Base-by-base conservation (phyloP, 2,888 invertebrate species). In the Patella ulyssiponensis region DNA sequence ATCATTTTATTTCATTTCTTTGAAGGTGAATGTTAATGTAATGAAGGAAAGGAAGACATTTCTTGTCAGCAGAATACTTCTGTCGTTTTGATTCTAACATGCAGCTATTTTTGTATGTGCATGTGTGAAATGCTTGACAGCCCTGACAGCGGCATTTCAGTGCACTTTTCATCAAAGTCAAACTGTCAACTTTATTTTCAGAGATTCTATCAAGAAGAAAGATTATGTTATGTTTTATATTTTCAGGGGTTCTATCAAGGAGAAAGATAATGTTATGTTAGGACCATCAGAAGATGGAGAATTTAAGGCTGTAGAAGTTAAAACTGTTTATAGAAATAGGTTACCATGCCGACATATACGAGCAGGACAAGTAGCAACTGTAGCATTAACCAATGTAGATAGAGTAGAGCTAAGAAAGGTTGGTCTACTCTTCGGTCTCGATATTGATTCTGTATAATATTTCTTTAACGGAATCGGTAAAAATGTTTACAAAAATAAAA, bases 301-400 rank as follows among this genome's bases (percentile, higher is more conserved):
- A 71, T 98, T 98, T 92, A 93, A 94, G 74, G 93, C 94, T 12
- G 96, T 96, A 0, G 93, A 93, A 17, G 95, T 99, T 5, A 95
- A 95, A 83, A 96, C 96, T 3, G 94, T 99, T 76, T 97, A 98
- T 92, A 94, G 98, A 5, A 98, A 98, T 92, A 95, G 98, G 84
- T 96, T 97, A 9, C 96, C 97, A 0, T 97, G 97, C 89, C 94
- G 96, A 69, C 93, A 95, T 76, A 98, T 98, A 3, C 94, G 96
- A 80, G 97, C 97, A 0, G 97, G 97, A 0, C 97, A 98, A 91
- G 96, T 96, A 84, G 97, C 98, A 0, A 96, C 97, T 3, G 92
- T 97, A 69, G 95, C 95, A 44, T 92, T 97, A 5, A 94, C 94
- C 85, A 84, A 88, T 79, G 82, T 86, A n/a, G 86, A 84, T 51